A percentile compares a stretch with the other conserved stretches of the same genome.
phyloP scores from a whole-genome alignment of 1,140 invertebrate species.

The Drosophila lini region DNA sequence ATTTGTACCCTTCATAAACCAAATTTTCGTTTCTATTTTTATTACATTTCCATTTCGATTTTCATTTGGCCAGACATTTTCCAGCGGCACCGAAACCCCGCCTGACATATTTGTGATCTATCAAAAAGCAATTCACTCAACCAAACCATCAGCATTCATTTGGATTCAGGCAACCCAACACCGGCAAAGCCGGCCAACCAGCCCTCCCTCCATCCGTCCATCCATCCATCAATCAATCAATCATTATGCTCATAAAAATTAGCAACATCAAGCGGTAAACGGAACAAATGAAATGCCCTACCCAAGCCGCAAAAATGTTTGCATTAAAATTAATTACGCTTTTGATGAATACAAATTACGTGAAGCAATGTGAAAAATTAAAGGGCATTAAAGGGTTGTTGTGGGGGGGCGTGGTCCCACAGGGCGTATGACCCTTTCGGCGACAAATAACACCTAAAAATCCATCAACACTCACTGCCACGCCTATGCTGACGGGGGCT shows the following conservation, averaged over 20 bases:
- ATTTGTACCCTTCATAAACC: constrained; percentile 33
- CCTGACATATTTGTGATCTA: constrained; percentile 59
- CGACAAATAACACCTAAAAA: constrained; percentile 42
- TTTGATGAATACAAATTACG: constrained; percentile 57
- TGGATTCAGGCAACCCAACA: constrained; percentile 26
- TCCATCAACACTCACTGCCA: constrained; percentile 34
- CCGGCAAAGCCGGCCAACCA: background rate
- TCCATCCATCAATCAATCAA: constrained; percentile 63
- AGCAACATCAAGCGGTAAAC: constrained; percentile 55
- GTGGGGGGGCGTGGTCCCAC: background rate
- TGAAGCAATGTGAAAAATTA: constrained; percentile 24
- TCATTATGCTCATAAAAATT: constrained; percentile 77
- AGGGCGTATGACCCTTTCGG: constrained; percentile 41
- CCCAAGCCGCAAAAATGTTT: constrained; percentile 57
- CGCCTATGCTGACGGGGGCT: constrained; percentile 1
- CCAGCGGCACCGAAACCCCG: background rate
- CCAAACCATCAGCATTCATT: constrained; percentile 62
- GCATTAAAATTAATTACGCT: constrained; percentile 70
- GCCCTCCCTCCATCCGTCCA: background rate
- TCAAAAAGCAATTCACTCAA: constrained; percentile 77
- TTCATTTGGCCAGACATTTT: constrained; percentile 15
- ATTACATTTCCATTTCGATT: constrained; percentile 44
- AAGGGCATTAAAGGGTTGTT: constrained; percentile 36
- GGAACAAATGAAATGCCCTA: constrained; percentile 36
- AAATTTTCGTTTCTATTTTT: constrained; percentile 33